These are phyloP conservation scores for Heterodera filipjevi DNA, from an alignment of 2,888 invertebrate genomes.

Conservation along the genomic window DNA sequence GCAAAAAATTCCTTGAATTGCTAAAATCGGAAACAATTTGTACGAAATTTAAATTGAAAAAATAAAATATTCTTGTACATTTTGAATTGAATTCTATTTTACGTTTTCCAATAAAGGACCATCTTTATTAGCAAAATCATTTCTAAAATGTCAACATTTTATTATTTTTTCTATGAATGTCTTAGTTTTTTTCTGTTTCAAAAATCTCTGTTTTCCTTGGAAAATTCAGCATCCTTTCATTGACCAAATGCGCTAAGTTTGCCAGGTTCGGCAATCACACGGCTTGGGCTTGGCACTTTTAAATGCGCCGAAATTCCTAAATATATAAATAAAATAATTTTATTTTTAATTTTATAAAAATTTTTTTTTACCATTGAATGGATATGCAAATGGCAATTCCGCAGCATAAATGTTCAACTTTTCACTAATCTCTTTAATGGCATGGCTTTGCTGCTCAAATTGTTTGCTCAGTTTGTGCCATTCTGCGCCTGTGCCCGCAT, in stretches of 20 bases:
- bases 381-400: not conserved
- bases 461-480: not conserved
- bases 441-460: not conserved
- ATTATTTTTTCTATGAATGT: no score
- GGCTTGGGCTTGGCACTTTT: not conserved
- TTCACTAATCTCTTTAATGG: not conserved
- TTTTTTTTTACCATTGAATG: not conserved
- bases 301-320: not conserved
- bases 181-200: constrained; percentile 67
- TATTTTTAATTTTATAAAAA: not conserved
- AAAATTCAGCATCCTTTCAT: not conserved
- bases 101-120: no score
- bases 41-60: no score
- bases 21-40: no score
- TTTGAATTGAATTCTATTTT: no score
- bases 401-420: not conserved
- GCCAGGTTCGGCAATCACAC: not conserved
- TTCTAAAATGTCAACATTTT: no score
- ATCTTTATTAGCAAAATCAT: no score
- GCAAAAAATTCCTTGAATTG: no score
- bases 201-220: constrained; percentile 69
- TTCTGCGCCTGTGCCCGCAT: not conserved
- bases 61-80: no score
- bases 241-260: not conserved
- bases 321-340: not conserved